A percentile compares a stretch with the other conserved stretches of the same genome.
These are phyloP conservation scores for Hoplostethus atlanticus DNA, from an alignment of 2,797 vertebrate genomes.

Conservation along the genomic window DNA sequence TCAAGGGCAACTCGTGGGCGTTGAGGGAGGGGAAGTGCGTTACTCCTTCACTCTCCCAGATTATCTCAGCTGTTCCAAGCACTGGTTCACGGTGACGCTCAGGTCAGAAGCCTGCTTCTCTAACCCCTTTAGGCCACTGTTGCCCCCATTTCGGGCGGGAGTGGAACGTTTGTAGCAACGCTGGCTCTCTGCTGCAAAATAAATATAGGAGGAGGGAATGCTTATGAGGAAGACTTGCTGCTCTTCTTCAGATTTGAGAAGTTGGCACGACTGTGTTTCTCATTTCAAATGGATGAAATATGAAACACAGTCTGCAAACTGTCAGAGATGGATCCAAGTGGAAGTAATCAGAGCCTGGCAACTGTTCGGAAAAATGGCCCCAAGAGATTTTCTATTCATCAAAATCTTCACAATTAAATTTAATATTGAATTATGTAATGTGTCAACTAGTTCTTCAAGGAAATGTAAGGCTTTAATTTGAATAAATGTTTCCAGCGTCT, in stretches of 20 bases:
- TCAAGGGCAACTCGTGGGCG: background rate
- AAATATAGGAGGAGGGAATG: no score
- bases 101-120: background rate
- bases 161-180: background rate
- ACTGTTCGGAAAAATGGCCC: conserved; percentile 22
- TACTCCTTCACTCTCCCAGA: no score
- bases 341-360: conserved; percentile 36
- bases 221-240: background rate
- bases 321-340: conserved; percentile 32
- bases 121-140: conserved; percentile 14
- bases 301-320: background rate
- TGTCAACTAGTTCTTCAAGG: background rate
- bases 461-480: background rate
- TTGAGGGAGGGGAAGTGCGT: no score
- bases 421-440: conserved; percentile 4
- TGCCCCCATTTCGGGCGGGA: background rate
- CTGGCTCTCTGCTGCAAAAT: background rate
- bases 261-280: conserved; percentile 4
- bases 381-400: conserved; percentile 18
- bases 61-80: conserved; percentile 24
- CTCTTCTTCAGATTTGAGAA: background rate
- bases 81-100: background rate
- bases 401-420: background rate
- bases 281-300: background rate
- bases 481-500: conserved; percentile 21